phyloP scores from a whole-genome alignment of 1,140 invertebrate genomes.

The Olivierus martensii region DNA sequence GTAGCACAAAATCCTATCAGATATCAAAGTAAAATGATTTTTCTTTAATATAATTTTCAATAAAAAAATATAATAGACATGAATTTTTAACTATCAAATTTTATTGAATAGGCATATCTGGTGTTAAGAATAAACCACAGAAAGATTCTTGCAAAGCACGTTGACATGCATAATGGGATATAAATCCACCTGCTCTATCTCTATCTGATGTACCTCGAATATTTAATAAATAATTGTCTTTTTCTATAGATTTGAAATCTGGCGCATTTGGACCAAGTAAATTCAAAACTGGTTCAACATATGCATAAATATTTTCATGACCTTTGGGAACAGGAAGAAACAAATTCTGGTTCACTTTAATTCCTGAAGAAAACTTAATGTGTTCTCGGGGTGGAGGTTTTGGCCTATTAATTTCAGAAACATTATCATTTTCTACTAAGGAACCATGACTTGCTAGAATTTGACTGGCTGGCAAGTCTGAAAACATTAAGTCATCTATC shows the following conservation, averaged over 20 bases:
- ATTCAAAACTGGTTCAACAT: slow-evolving; percentile 41
- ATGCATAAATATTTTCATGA: slow-evolving; percentile 56
- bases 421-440: too few species aligned
- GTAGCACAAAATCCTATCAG: too few species aligned
- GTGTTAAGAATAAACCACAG: slow-evolving; percentile 54
- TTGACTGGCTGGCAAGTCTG: slow-evolving; percentile 67
- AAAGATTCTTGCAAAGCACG: slow-evolving; percentile 82
- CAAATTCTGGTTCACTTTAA: slow-evolving; percentile 23
- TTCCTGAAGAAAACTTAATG: slow-evolving; percentile 28
- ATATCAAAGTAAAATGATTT: too few species aligned
- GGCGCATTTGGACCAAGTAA: slow-evolving; percentile 60
- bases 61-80: too few species aligned
- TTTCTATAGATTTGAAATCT: slow-evolving; percentile 42
- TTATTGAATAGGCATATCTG: neutral
- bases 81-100: too few species aligned
- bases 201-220: slow-evolving; percentile 50
- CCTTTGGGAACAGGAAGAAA: slow-evolving; percentile 47
- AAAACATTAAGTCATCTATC: slow-evolving; percentile 89
- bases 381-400: neutral
- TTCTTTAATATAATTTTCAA: too few species aligned
- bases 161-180: slow-evolving; percentile 61
- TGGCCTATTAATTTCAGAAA: too few species aligned
- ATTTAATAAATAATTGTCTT: slow-evolving; percentile 57
- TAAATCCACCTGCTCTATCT: slow-evolving; percentile 80
- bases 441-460: slow-evolving; percentile 61